phyloP scores from a whole-genome alignment of 2,888 invertebrate genomes.

The Ichneumoninae sp. region DNA sequence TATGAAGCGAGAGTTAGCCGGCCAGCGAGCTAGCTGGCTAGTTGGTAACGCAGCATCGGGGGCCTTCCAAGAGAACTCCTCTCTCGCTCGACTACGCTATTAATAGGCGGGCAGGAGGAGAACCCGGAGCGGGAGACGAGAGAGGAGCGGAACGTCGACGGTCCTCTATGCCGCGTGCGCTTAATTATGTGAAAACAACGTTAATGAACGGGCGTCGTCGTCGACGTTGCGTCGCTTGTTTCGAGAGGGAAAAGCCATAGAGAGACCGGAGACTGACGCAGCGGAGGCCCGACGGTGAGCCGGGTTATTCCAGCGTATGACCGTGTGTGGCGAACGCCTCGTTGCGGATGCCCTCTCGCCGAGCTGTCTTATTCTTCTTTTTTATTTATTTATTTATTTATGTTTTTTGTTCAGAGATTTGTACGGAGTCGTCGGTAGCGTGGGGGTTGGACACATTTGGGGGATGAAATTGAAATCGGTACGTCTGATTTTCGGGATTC shows the following conservation, averaged over 20 bases:
- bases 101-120: conserved; percentile 43
- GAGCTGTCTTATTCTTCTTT: neutral
- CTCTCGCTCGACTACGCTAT: conserved; percentile 40
- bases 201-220: conserved; percentile 72
- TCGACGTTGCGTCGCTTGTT: conserved; percentile 41
- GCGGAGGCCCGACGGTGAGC: conserved; percentile 19
- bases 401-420: neutral
- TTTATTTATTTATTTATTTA: neutral
- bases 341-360: neutral
- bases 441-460: too few species aligned
- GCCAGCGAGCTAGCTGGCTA: conserved; percentile 9
- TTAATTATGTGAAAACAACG: conserved; percentile 77
- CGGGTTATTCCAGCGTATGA: neutral
- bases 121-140: neutral
- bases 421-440: too few species aligned
- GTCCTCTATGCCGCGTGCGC: conserved; percentile 52
- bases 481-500: too few species aligned
- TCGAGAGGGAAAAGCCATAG: neutral
- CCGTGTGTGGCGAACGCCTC: neutral
- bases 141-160: conserved; percentile 12
- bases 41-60: conserved; percentile 11
- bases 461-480: too few species aligned
- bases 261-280: neutral
- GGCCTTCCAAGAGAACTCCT: conserved; percentile 22
- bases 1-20: conserved; percentile 37